Conservation (phyloP, 2,888 invertebrate genomes). For the Melikaiella ostensackeni region DNA sequence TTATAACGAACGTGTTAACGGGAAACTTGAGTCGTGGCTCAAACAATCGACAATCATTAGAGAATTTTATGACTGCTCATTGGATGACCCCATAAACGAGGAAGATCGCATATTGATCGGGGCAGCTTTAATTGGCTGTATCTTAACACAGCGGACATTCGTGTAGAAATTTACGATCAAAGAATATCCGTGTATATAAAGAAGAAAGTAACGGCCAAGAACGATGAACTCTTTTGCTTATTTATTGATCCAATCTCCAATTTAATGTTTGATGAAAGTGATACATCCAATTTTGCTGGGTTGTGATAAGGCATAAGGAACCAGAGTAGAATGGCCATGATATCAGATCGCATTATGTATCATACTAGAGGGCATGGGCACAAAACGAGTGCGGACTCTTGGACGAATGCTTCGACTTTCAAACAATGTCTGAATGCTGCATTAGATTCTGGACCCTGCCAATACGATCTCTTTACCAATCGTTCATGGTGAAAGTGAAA, state of each 20-base stretch:
- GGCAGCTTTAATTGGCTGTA: not conserved
- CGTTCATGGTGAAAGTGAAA: not conserved
- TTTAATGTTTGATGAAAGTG: constrained; percentile 23
- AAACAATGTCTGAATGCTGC: not conserved
- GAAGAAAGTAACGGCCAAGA: not conserved
- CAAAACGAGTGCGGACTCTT: not conserved
- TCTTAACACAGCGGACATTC: not conserved
- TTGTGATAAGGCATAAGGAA: constrained; percentile 1
- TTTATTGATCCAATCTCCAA: not conserved
- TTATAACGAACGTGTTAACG: not conserved
- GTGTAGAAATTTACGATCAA: not conserved
- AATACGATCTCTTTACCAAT: not conserved
- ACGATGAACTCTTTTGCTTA: not conserved
- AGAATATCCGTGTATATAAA: not conserved
- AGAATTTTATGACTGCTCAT: not conserved
- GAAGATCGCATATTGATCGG: not conserved
- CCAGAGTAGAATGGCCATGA: not conserved
- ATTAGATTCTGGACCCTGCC: not conserved
- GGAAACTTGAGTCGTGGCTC: not conserved
- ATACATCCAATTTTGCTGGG: not conserved
- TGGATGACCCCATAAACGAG: not conserved
- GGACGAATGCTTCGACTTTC: not conserved
- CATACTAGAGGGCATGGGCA: not conserved
- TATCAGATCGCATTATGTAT: not conserved
- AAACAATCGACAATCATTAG: constrained; percentile 4